phyloP scores from a whole-genome alignment of 2,797 vertebrate species.

The Picus viridis region DNA sequence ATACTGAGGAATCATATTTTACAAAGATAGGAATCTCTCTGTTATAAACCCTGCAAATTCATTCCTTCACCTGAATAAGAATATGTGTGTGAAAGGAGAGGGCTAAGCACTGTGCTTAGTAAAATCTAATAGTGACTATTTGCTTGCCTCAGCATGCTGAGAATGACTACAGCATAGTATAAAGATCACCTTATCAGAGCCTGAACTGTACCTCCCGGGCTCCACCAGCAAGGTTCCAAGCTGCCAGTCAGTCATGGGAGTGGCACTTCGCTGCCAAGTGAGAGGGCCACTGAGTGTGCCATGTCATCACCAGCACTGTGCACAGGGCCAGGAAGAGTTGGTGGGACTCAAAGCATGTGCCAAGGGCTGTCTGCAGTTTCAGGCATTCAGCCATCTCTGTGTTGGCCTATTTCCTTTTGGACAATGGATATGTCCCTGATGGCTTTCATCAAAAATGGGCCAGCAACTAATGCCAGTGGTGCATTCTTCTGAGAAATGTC shows the following conservation, averaged over 20 bases:
- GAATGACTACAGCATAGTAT: neutral
- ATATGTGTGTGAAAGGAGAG: neutral
- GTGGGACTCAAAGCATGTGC: neutral
- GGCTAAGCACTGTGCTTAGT: neutral
- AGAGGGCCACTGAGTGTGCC: fast-evolving
- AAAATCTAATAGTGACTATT: neutral
- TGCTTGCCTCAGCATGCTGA: neutral
- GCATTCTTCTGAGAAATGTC: neutral
- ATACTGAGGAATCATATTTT: neutral
- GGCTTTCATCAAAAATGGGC: neutral
- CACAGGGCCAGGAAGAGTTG: fast-evolving
- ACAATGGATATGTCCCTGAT: neutral
- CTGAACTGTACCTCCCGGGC: neutral
- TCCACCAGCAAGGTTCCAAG: too few species aligned
- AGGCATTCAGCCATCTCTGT: neutral
- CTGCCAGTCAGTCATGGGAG: neutral
- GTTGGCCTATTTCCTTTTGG: neutral
- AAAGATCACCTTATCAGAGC: neutral
- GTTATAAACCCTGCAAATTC: neutral
- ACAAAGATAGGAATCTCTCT: neutral
- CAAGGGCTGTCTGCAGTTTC: neutral
- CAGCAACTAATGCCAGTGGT: neutral
- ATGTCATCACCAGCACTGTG: fast-evolving
- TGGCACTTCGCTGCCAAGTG: neutral
- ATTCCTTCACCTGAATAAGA: neutral